Base-by-base conservation (phyloP, 2,797 vertebrate genomes). In the Acrossocheilus fasciatus region DNA sequence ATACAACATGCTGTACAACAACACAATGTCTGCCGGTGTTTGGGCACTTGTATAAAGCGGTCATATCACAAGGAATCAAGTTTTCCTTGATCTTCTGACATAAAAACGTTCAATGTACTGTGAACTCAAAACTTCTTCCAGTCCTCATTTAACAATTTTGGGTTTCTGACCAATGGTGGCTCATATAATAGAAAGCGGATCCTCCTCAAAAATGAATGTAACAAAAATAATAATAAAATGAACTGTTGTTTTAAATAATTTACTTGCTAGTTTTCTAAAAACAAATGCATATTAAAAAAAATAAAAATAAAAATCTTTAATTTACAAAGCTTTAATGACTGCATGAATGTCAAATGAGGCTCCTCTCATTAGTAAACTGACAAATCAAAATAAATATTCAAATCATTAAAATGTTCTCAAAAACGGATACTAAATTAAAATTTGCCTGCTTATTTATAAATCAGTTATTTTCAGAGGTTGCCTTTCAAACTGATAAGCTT, bases 31-130 rank as follows among this genome's bases (percentile, higher is more conserved):
- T 41, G 36, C 10, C 1, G 45, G 34, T 69, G 83, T 77, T 77
- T 84, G 45, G 15, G 45, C 34, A 43, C 62, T 77, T 52, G 62
- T 50, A 39, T 36, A 66, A 50, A 39, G 57, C 5, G 20, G 73
- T 68, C 45, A 54, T 10, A 68, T 68, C 73, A 26, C 14, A 6
- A 57, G 23, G 41, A 84, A 26, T 45, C 41, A 47, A 50, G 11
- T 45, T 39, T 47, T 10, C 9, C 20, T 64, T 84, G n/a, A 84
- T 76, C 57, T 64, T 76, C 34, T 15, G 43, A 82, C 34, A 57
- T 82, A 20, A 82, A 82, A 72, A 41, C 2, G 8, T 64, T 83
- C 54, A 66, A 7, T n/a, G 20, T 50, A 36, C 12, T 52, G 12
- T 18, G 41, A 76, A 39, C 72, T 83, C 12, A 64, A 54, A 52